phyloP scores from a whole-genome alignment of 2,888 invertebrate species.

The Himalopsyche anomala region DNA sequence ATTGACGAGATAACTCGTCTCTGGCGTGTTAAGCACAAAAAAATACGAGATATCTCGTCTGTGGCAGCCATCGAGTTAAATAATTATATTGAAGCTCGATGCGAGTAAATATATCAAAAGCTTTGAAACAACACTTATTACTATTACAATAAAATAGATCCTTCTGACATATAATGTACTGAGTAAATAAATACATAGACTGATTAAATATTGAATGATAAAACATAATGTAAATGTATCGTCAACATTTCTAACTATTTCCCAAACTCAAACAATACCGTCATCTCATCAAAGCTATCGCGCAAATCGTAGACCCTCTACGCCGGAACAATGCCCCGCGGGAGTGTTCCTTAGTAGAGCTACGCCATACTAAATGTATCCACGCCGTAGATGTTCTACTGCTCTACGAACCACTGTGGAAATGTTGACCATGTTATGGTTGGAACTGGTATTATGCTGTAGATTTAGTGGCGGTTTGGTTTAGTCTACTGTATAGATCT shows the following conservation, averaged over 20 bases:
- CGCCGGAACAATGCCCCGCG: conserved; percentile 34
- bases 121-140: background rate
- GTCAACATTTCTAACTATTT: conserved; percentile 17
- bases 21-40: too few species aligned
- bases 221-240: conserved; percentile 13
- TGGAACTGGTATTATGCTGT: conserved; percentile 16
- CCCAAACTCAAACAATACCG: conserved; percentile 1
- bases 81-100: too few species aligned
- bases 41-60: too few species aligned
- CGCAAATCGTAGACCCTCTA: conserved; percentile 15
- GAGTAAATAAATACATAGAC: background rate
- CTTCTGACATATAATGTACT: background rate
- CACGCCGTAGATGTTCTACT: background rate
- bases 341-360: background rate
- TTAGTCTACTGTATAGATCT: background rate
- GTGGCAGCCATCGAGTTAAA: too few species aligned
- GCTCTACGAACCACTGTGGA: background rate
- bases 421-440: conserved; percentile 20
- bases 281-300: conserved; percentile 26
- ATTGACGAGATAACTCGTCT: too few species aligned
- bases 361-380: background rate
- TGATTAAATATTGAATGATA: conserved; percentile 25
- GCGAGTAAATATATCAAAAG: too few species aligned
- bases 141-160: background rate
- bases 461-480: conserved; percentile 5